Conservation (phyloP, 2,113 vertebrate genomes). For the Brienomyrus longianalis region DNA sequence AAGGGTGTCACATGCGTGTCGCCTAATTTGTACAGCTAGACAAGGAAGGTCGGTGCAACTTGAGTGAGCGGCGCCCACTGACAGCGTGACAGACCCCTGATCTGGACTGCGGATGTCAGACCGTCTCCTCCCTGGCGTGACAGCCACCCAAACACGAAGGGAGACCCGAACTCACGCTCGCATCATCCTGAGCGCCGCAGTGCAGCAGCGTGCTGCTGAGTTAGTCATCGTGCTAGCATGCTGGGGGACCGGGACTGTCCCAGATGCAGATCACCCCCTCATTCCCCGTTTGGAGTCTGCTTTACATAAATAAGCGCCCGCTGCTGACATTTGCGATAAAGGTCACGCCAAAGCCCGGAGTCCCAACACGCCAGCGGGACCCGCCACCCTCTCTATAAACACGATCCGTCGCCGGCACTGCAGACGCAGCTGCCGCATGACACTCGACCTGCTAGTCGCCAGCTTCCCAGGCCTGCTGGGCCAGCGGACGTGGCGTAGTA, state of each 20-base stretch:
- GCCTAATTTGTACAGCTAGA: not conserved
- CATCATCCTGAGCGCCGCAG: not conserved
- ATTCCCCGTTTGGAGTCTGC: not conserved
- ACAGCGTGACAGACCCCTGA: not conserved
- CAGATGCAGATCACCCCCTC: not conserved
- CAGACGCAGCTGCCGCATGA: slow-evolving; percentile 20
- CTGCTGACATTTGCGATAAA: slow-evolving; percentile 46
- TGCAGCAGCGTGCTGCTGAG: not conserved
- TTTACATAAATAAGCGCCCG: slow-evolving; percentile 38
- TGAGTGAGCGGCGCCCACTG: not conserved
- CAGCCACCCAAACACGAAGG: not conserved
- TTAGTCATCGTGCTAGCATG: not conserved
- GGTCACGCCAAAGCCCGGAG: slow-evolving; percentile 35
- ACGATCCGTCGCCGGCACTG: not conserved
- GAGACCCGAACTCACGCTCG: not conserved
- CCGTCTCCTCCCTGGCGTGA: not conserved
- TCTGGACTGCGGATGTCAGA: not conserved
- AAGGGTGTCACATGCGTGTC: not conserved
- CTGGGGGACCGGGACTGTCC: not conserved
- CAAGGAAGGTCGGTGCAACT: not conserved
- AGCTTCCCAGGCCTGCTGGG: not conserved
- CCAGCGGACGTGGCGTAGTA: slow-evolving; percentile 29
- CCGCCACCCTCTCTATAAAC: not conserved
- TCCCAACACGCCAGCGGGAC: not conserved
- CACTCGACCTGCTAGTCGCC: not conserved